Evolutionary conservation across 2,888 invertebrate species (phyloP), one percentile per base, ranked within the genome.

Genomic region (Hyposoter dolosus): DNA sequence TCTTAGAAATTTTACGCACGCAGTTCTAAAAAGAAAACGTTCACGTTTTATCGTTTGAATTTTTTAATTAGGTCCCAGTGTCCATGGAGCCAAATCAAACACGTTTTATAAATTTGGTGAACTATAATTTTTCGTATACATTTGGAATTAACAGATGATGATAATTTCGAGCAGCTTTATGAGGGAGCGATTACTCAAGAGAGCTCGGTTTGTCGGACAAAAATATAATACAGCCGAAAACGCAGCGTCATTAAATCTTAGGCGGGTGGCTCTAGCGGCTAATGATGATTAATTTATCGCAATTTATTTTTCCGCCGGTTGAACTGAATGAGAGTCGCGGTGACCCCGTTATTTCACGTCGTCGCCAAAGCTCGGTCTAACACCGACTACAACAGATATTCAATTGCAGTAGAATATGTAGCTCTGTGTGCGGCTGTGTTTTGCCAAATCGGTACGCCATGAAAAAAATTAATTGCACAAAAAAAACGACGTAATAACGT

Each of bases 221-320:
- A 75, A 72, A 83, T 77, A 71, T 72, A 43, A 53, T 78, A n/a
- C 53, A 32, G 23, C 43, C 56, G 43, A 66, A 78, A 72, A 56
- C 12, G 66, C 56, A 76, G 83, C 23, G 65, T 72, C 69, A 66
- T 79, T 78, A 72, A 83, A 47, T 74, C 66, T 63, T 56, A 60
- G 28, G n/a, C 68, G n/a, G 17, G 63, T 53, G 66, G 47, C 45
- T 53, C 53, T 23, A 19, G 56, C 28, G 28, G 60, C 66, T 79
- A 75, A 75, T 75, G 75, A 79, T 82, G 82, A 85, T 82, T 79
- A 75, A 85, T 82, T 82, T 40, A 82, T 75, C 74, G 53, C 56
- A 78, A 79, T 77, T 53, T 53, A 32, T 75, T 71, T 76, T 72
- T 35, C 32, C 19, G n/a, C 19, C 53, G 43, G 32, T 28, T 43